These are phyloP conservation scores for Chaenodraco wilsoni DNA, from an alignment of 2,797 vertebrate genomes.

Conservation along the genomic window DNA sequence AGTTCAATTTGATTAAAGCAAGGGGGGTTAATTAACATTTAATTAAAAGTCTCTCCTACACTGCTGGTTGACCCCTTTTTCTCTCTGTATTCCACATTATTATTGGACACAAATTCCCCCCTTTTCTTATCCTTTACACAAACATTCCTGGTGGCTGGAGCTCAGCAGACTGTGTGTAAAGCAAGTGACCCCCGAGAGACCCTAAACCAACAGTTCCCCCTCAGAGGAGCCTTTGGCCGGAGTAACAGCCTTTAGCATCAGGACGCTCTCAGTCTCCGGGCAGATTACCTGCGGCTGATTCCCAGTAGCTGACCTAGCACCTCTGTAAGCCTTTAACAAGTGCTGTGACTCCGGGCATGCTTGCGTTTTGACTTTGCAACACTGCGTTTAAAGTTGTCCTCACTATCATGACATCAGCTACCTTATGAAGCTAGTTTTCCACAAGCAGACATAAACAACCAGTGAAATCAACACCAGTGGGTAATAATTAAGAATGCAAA, in stretches of 20 bases:
- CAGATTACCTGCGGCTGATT: constrained; percentile 62
- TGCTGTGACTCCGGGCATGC: constrained; percentile 37
- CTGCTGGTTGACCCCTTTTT: neutral
- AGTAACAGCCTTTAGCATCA: constrained; percentile 5
- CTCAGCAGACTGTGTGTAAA: constrained; percentile 25
- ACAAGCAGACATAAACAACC: constrained; percentile 53
- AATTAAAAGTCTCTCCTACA: neutral
- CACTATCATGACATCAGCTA: constrained; percentile 62
- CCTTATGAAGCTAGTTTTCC: constrained; percentile 39
- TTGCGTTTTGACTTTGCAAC: constrained; percentile 32
- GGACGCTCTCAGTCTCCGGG: constrained; percentile 2
- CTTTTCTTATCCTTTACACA: constrained; percentile 47
- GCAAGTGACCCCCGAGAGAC: constrained; percentile 38
- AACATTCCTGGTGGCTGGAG: constrained; percentile 54
- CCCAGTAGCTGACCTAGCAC: constrained; percentile 69
- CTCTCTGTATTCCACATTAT: neutral
- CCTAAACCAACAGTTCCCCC: constrained; percentile 39
- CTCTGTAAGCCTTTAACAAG: constrained; percentile 68
- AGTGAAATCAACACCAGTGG: constrained; percentile 29
- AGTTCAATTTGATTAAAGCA: neutral
- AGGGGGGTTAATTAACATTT: neutral
- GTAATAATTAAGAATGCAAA: constrained; percentile 2
- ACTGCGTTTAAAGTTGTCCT: constrained; percentile 59
- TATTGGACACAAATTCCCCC: neutral
- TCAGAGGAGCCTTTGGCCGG: constrained; percentile 25